Conservation (phyloP, 23 tunicate genomes). For the Trididemnum clinides region DNA sequence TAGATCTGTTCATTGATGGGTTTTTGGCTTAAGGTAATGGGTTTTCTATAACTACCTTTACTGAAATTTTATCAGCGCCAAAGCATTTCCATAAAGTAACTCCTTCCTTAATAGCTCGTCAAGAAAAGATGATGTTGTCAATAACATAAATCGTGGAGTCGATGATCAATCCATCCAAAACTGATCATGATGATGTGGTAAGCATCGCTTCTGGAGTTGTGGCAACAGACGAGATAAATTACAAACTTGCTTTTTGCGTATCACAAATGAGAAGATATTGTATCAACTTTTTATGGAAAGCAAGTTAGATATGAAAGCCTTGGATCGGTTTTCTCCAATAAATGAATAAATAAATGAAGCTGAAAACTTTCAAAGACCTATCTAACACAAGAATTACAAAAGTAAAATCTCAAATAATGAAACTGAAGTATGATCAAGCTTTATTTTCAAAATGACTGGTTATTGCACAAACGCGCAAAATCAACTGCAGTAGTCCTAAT, state of each 20-base stretch:
- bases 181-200: not conserved
- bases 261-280: not conserved
- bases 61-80: not conserved
- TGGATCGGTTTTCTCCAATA: not conserved
- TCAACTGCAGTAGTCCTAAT: not conserved
- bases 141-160: not conserved
- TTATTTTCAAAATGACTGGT: not conserved
- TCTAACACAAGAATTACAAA: not conserved
- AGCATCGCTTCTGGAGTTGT: not conserved
- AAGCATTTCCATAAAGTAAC: not conserved
- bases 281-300: not conserved
- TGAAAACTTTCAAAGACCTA: constrained; percentile 7
- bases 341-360: not conserved
- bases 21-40: not conserved
- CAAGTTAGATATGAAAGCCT: not conserved
- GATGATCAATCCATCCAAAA: not conserved
- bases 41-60: not conserved
- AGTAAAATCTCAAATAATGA: not conserved
- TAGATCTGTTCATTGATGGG: not conserved
- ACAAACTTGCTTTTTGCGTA: not conserved
- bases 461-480: not conserved
- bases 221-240: not conserved
- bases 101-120: not conserved
- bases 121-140: not conserved
- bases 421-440: not conserved